These are phyloP conservation scores for Kryptolebias ocellatus DNA, from an alignment of 2,797 vertebrate species.

Conservation along the genomic window DNA sequence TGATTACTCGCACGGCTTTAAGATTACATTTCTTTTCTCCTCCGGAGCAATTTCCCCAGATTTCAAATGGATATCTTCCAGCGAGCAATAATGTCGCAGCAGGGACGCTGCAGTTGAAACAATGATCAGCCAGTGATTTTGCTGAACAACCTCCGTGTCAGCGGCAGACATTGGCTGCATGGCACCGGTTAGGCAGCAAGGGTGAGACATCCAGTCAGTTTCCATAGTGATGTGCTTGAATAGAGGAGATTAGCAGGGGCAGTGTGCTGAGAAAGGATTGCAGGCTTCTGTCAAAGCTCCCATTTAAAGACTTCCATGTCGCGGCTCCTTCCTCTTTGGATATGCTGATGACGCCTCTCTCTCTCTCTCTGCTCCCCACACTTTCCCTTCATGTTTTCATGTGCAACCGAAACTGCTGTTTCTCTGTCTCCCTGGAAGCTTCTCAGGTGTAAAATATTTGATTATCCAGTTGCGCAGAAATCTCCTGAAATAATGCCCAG, in stretches of 20 bases:
- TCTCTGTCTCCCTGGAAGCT: slow-evolving; percentile 9
- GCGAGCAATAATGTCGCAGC: slow-evolving; percentile 30
- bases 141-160: slow-evolving; percentile 64
- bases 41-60: slow-evolving; percentile 9
- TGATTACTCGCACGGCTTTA: slow-evolving; percentile 28
- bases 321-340: slow-evolving; percentile 46
- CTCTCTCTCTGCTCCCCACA: slow-evolving; percentile 23
- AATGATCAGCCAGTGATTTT: slow-evolving; percentile 52
- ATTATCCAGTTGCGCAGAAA: not conserved
- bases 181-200: slow-evolving; percentile 75
- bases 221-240: slow-evolving; percentile 85
- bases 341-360: slow-evolving; percentile 51
- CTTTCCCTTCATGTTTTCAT: slow-evolving; percentile 18
- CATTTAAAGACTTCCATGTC: slow-evolving; percentile 68
- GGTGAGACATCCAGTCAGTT: slow-evolving; percentile 81
- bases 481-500: not conserved
- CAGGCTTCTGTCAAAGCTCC: slow-evolving; percentile 69
- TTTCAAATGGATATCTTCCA: slow-evolving; percentile 31
- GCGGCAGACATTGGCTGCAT: slow-evolving; percentile 57
- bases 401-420: slow-evolving; percentile 7
- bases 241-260: slow-evolving; percentile 80
- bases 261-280: slow-evolving; percentile 74
- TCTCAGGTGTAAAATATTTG: slow-evolving; percentile 29
- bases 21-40: slow-evolving; percentile 26
- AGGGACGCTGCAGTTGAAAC: slow-evolving; percentile 25